These are phyloP conservation scores for Synanthedon myopaeformis DNA, from an alignment of 2,888 invertebrate species.

Conservation along the genomic window DNA sequence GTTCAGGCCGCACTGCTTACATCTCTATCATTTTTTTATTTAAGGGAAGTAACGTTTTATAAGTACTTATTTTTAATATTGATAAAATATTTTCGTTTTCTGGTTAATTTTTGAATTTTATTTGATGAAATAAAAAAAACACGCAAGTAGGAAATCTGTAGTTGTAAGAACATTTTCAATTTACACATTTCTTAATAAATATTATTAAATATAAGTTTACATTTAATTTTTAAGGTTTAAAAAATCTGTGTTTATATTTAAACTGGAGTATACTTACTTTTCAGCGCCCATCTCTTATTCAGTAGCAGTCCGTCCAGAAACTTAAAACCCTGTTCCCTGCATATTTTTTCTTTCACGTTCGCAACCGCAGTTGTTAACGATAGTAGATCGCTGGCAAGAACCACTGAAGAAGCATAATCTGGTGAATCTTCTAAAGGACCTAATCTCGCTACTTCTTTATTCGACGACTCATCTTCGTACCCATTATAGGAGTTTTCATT, in stretches of 20 bases:
- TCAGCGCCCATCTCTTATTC: slow-evolving; percentile 69
- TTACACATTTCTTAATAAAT: too few relatives aligned
- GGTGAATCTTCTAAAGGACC: slow-evolving; percentile 51
- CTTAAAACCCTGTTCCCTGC: slow-evolving; percentile 60
- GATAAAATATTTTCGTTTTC: too few relatives aligned
- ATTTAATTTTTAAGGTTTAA: too few relatives aligned
- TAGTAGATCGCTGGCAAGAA: slow-evolving; percentile 58
- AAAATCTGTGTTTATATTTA: neutral
- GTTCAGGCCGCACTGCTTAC: too few relatives aligned
- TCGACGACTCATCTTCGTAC: slow-evolving; percentile 18
- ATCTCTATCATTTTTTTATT: too few relatives aligned
- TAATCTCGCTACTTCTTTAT: slow-evolving; percentile 23
- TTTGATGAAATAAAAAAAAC: too few relatives aligned
- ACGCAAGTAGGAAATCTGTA: too few relatives aligned
- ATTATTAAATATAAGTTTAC: too few relatives aligned
- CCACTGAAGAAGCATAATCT: slow-evolving; percentile 60
- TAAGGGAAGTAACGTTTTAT: too few relatives aligned
- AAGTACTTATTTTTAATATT: too few relatives aligned
- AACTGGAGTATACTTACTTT: slow-evolving; percentile 49
- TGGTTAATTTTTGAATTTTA: too few relatives aligned
- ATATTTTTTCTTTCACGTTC: slow-evolving; percentile 50
- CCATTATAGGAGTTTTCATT: slow-evolving; percentile 20
- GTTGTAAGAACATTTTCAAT: too few relatives aligned
- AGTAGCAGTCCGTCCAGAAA: slow-evolving; percentile 58
- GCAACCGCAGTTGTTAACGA: slow-evolving; percentile 59